phyloP scores from a whole-genome alignment of 2,888 invertebrate species.

The Tenthredo scrophulariae region DNA sequence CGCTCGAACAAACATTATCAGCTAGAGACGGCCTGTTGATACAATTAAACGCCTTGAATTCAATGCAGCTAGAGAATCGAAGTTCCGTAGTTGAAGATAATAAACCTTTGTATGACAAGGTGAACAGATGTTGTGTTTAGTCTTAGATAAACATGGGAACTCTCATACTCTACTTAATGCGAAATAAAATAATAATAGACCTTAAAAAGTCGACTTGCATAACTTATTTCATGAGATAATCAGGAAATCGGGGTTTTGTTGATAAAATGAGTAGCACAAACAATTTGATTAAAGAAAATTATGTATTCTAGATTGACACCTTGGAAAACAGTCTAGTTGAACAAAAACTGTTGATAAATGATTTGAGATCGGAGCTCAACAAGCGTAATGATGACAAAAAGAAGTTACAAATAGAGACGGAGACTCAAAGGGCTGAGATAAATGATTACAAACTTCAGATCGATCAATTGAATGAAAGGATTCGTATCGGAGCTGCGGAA shows the following conservation, averaged over 20 bases:
- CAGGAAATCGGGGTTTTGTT: not conserved
- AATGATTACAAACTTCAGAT: constrained; percentile 70
- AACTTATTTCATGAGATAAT: not conserved
- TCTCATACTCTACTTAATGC: not conserved
- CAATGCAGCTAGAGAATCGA: constrained; percentile 80
- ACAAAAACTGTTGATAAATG: constrained; percentile 64
- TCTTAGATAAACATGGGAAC: not conserved
- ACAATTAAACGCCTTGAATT: constrained; percentile 82
- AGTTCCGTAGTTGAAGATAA: constrained; percentile 71
- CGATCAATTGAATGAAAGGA: constrained; percentile 69
- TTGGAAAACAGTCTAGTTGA: constrained; percentile 65
- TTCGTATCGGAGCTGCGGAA: constrained; percentile 65
- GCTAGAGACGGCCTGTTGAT: constrained; percentile 82
- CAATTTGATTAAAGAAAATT: constrained; percentile 74
- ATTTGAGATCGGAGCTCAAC: constrained; percentile 64
- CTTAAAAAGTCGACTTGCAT: not conserved
- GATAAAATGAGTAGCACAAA: constrained; percentile 56
- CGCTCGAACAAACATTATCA: constrained; percentile 84
- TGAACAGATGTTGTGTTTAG: constrained; percentile 53
- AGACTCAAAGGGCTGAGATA: constrained; percentile 79
- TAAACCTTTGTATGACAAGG: constrained; percentile 65
- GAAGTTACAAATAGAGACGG: constrained; percentile 81
- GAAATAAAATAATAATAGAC: not conserved
- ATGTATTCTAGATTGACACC: constrained; percentile 75
- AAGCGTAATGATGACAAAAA: constrained; percentile 66